Percentiles rank a stretch among this genome's conserved stretches.
Conservation (phyloP, 2,113 vertebrate genomes). For the Numenius arquata region DNA sequence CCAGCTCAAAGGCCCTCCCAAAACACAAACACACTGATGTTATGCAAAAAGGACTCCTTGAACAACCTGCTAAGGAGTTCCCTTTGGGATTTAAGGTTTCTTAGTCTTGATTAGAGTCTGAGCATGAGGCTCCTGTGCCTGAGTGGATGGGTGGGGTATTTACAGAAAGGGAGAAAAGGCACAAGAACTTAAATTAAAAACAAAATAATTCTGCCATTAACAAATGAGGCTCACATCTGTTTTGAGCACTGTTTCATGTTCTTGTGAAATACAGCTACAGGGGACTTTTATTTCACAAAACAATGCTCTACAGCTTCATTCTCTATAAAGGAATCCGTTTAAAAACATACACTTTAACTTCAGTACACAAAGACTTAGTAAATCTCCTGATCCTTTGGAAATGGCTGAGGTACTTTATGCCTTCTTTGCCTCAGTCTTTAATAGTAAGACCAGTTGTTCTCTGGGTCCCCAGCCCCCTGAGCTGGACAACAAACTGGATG, state of each 20-base stretch:
- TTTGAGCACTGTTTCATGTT: background rate
- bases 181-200: constrained; percentile 4
- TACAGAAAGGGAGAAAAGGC: background rate
- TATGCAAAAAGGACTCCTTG: background rate
- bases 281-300: constrained; percentile 18
- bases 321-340: background rate
- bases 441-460: background rate
- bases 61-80: background rate
- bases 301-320: background rate
- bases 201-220: constrained; percentile 5
- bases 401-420: background rate
- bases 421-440: background rate
- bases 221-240: constrained; percentile 1
- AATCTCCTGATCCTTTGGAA: background rate
- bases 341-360: background rate
- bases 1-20: background rate
- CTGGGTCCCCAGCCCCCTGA: background rate
- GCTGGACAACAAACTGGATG: background rate
- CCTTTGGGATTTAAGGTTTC: background rate
- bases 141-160: background rate
- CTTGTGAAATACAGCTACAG: constrained; percentile 42
- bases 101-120: background rate
- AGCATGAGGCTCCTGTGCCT: background rate
- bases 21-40: background rate
- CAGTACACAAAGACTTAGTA: background rate